Base-by-base conservation (phyloP, 2,888 invertebrate species). In the Acholoe squamosa region DNA sequence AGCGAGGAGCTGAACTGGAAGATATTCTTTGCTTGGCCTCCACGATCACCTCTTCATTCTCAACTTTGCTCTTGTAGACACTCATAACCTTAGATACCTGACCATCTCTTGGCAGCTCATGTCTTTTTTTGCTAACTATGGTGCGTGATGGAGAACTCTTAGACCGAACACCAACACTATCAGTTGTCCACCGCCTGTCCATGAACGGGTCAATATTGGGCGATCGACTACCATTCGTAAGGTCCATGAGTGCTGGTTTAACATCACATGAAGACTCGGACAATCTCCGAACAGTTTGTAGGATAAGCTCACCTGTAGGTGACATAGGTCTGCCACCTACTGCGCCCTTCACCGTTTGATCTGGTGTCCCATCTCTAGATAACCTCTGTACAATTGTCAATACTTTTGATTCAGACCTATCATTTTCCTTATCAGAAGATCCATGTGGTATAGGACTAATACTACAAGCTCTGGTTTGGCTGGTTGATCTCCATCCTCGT, bases 301-400 rank as follows among this genome's bases (percentile, higher is more conserved):
- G n/a, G 12, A 84, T 52, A 16, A 54, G 84, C 19, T 67, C 71
- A 19, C 77, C 77, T 31, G 86, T 86, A 14, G 86, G 86, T 14
- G 86, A 86, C 86, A 86, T 86, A 12, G 86, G 86, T 34, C 89
- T 28, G 34, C 61, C 61, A 12, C 89, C 89, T 3, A 67, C 67
- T 10, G 61, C 67, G 0, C 89, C 67, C 28, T 16, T 34, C n/a
- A 67, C 61, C 3, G 22, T 67, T 25, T 31, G 12, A 16, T 91
- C 92, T 54, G 95, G 94, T 31, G 94, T 94, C 67, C 93, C 93
- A 90, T 95, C 95, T 80, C 94, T 91, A 3, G 95, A 95, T 84
- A 94, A 92, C 84, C 93, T 92, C 92, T 93, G 93, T 25, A 94
- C 94, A 76, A 94, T 94, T 51, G 94, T 91, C 91, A 94, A 93